Base-by-base conservation (phyloP, 2,888 invertebrate species). In the Apamea monoglypha region DNA sequence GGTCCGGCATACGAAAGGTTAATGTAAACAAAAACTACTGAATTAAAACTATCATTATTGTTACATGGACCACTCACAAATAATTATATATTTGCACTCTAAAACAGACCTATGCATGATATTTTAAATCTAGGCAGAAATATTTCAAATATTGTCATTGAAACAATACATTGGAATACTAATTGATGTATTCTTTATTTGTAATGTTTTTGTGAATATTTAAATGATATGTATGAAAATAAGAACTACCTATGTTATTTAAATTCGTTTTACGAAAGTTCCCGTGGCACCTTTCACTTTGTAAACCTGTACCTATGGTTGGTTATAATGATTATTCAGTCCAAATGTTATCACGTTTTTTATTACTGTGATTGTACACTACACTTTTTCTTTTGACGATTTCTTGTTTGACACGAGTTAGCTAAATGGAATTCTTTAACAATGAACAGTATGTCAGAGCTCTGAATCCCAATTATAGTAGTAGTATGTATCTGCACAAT, bases 241-340 rank as follows among this genome's bases (percentile, higher is more conserved):
- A 69, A 50, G 16, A 47, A 73, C 21, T 32, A 50, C 25, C 5
- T 16, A 36, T 32, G 25, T 76, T n/a, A 67, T 56, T 80, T 36
- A 12, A 74, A 59, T 44, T 73, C 3, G 0, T n/a, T 83, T 66
- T 32, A 59, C 40, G 83, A 50, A 83, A 83, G 21, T 83, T 83
- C 66, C 32, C 21, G 56, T 47, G 53, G 21, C 61, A 61, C 44
- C 14, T 44, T 59, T 59, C 32, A 44, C 14, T 53, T 64, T 29
- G 21, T 40, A 63, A 50, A 79, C 14, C 61, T 47, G 50, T 53
- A 53, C 29, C 32, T 81, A 50, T 32, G 25, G 66, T 67, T 83
- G 32, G 56, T 74, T 25, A 47, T n/a, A 66, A 40, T 1, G 44
- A 29, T 64, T 79, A 47, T 56, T 67, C n/a, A 56, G 18, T 36